Percentiles rank a stretch among this genome's conserved stretches.
phyloP scores from a whole-genome alignment of 2,113 vertebrate genomes.

The Pseudorectes ferrugineus region DNA sequence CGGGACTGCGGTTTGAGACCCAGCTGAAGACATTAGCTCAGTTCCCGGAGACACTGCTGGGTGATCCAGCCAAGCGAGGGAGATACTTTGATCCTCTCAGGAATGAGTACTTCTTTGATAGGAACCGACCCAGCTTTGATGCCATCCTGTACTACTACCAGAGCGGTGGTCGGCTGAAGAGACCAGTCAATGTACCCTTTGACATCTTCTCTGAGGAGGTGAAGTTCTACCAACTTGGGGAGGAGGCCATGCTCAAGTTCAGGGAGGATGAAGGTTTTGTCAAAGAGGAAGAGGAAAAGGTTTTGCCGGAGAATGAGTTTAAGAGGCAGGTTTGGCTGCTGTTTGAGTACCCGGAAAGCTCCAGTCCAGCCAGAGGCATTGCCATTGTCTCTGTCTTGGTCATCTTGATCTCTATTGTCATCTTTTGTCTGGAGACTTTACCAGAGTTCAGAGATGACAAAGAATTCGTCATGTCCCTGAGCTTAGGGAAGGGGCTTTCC shows the following conservation, averaged over 20 bases:
- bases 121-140: conserved; percentile 96
- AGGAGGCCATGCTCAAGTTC: conserved; percentile 95
- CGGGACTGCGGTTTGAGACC: conserved; percentile 94
- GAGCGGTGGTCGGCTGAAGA: conserved; percentile 92
- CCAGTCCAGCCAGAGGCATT: conserved; percentile 91
- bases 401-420: conserved; percentile 97
- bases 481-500: conserved; percentile 46
- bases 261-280: conserved; percentile 97
- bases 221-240: conserved; percentile 96
- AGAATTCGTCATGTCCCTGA: conserved; percentile 79
- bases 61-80: conserved; percentile 90
- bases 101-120: conserved; percentile 98
- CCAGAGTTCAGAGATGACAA: conserved; percentile 95
- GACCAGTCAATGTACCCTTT: conserved; percentile 92
- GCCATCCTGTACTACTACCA: conserved; percentile 98
- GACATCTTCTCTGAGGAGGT: conserved; percentile 98
- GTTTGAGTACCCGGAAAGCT: conserved; percentile 97
- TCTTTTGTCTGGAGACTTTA: conserved; percentile 95
- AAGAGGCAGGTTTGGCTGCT: conserved; percentile 98
- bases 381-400: conserved; percentile 97
- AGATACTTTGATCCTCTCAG: conserved; percentile 96
- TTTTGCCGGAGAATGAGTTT: conserved; percentile 91
- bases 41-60: conserved; percentile 93
- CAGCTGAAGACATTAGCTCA: conserved; percentile 94
- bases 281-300: conserved; percentile 92